phyloP scores from a whole-genome alignment of 2,888 invertebrate genomes.

The Andrena minutula region DNA sequence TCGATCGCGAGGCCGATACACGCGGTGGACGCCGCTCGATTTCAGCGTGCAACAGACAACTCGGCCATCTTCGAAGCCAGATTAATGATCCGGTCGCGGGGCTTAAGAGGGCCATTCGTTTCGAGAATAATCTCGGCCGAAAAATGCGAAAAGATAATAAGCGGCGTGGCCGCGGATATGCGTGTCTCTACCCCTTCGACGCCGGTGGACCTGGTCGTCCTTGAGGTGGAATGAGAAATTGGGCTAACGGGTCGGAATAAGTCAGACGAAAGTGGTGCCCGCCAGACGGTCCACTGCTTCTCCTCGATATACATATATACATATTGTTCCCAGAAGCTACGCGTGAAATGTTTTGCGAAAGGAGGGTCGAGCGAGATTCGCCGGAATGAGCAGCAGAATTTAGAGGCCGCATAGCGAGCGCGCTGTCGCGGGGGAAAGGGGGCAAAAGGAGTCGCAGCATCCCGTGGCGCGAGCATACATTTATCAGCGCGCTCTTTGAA shows the following conservation, averaged over 20 bases:
- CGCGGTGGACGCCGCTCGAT: conserved; percentile 44
- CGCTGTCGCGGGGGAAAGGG: not conserved
- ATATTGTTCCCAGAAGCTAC: not conserved
- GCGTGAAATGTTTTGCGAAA: not conserved
- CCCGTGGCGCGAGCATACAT: conserved; percentile 44
- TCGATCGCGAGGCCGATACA: conserved; percentile 54
- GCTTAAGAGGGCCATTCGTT: conserved; percentile 72
- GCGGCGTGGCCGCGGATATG: conserved; percentile 44
- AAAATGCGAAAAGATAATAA: conserved; percentile 73
- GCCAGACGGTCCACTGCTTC: not conserved
- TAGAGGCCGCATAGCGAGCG: not conserved
- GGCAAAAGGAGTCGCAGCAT: conserved; percentile 22
- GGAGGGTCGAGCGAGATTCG: not conserved
- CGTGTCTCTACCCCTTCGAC: conserved; percentile 26
- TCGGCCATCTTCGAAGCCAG: conserved; percentile 66
- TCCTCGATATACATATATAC: not conserved
- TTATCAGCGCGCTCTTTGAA: conserved; percentile 57
- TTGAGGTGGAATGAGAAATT: conserved; percentile 73
- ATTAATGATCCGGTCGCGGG: conserved; percentile 70
- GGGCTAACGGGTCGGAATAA: conserved; percentile 72
- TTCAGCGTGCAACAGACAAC: conserved; percentile 36
- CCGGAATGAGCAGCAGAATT: not conserved
- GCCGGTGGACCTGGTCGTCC: conserved; percentile 60
- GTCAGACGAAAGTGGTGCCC: conserved; percentile 42
- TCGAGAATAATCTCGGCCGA: conserved; percentile 71